Conservation (phyloP, 2,113 vertebrate species). For the Psilopogon haemacephalus region DNA sequence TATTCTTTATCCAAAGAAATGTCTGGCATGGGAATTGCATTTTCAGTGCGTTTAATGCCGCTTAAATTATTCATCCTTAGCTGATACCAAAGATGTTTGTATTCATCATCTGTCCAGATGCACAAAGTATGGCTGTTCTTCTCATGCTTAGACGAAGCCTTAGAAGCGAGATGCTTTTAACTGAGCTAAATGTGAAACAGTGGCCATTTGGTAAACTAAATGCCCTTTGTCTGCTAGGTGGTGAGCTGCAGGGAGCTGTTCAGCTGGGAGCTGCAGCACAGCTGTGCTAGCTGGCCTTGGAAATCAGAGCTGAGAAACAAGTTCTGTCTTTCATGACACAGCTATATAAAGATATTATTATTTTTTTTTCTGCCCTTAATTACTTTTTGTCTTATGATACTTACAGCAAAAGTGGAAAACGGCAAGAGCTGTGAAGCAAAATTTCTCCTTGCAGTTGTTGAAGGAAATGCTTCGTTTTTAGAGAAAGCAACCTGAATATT, state of each 20-base stretch:
- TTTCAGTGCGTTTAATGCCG: background rate
- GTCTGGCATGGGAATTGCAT: background rate
- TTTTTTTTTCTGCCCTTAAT: background rate
- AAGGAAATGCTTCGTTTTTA: background rate
- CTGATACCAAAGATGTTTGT: background rate
- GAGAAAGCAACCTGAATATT: background rate
- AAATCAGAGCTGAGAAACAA: constrained; percentile 3
- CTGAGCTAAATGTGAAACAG: background rate
- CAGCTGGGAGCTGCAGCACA: constrained; percentile 21
- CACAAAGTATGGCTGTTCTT: background rate
- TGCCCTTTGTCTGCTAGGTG: constrained; percentile 9
- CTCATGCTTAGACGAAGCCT: background rate
- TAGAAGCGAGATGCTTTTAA: background rate
- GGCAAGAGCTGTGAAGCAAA: background rate
- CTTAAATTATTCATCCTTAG: background rate
- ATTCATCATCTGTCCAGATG: background rate
- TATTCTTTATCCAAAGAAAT: background rate
- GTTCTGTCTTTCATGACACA: constrained; percentile 11
- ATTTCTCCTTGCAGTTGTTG: background rate
- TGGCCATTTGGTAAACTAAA: background rate
- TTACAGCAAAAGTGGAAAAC: background rate
- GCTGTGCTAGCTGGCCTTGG: constrained; percentile 18
- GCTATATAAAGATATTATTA: background rate
- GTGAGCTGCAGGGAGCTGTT: background rate
- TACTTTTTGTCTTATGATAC: background rate